Percentiles rank a stretch among this genome's conserved stretches.
These are phyloP conservation scores for Cepaea nemoralis DNA, from an alignment of 1,140 invertebrate genomes.

Conservation along the genomic window DNA sequence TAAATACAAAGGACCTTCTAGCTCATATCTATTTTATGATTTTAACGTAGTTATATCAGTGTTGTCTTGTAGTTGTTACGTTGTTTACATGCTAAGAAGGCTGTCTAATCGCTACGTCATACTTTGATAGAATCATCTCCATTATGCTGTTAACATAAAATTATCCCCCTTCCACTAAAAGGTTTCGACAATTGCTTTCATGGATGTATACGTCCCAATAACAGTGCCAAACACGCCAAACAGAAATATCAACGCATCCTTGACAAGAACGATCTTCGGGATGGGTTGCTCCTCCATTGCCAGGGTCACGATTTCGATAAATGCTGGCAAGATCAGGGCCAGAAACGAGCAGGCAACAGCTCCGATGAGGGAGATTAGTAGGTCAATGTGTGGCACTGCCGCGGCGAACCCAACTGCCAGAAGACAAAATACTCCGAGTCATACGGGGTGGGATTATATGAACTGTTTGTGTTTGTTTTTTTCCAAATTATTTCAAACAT, in stretches of 20 bases:
- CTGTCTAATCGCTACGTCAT: no score
- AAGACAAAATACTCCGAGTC: neutral
- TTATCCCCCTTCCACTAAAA: no score
- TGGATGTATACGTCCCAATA: conserved; percentile 63
- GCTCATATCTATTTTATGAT: no score
- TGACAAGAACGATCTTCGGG: conserved; percentile 46
- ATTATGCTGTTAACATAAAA: no score
- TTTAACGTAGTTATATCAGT: no score
- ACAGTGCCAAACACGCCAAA: conserved; percentile 67
- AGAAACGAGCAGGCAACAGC: conserved; percentile 89
- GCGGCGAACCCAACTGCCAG: conserved; percentile 82
- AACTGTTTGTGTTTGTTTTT: no score
- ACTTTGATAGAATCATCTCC: no score
- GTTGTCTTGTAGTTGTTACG: no score
- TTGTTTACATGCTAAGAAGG: no score
- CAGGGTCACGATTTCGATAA: conserved; percentile 85
- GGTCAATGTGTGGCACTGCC: conserved; percentile 87
- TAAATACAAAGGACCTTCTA: no score
- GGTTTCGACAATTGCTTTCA: conserved; percentile 53
- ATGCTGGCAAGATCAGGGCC: conserved; percentile 90
- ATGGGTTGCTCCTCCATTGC: conserved; percentile 56
- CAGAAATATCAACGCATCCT: conserved; percentile 62
- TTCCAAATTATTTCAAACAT: no score
- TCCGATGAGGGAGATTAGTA: conserved; percentile 91
- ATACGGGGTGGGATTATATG: no score